These are phyloP conservation scores for Pangasius macronema DNA, from an alignment of 2,797 vertebrate species.

Conservation along the genomic window DNA sequence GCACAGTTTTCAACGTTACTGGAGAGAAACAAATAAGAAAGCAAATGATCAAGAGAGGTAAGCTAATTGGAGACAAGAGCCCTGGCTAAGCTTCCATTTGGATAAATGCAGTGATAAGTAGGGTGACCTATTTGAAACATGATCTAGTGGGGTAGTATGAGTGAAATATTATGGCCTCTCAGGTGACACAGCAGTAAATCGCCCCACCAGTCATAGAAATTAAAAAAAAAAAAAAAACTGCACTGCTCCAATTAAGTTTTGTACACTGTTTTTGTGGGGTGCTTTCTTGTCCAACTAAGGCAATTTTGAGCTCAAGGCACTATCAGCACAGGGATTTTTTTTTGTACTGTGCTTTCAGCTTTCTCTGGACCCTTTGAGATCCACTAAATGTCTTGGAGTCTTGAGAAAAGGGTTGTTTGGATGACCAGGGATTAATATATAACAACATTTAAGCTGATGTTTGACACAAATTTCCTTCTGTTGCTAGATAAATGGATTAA, in stretches of 20 bases:
- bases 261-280: not conserved
- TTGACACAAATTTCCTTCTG: conserved; percentile 57
- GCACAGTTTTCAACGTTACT: conserved; percentile 4
- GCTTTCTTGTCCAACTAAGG: conserved; percentile 6
- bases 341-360: not conserved
- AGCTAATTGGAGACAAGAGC: conserved; percentile 33
- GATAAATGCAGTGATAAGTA: conserved; percentile 40
- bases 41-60: not conserved
- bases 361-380: not conserved
- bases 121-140: conserved; percentile 65
- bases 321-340: not conserved
- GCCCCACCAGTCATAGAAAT: not conserved
- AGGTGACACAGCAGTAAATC: conserved; percentile 35
- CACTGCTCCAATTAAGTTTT: not conserved
- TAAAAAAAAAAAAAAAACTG: not conserved
- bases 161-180: conserved; percentile 27
- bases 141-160: conserved; percentile 31
- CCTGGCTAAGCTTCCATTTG: conserved; percentile 10
- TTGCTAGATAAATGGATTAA: not conserved
- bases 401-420: conserved; percentile 24
- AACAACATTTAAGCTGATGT: conserved; percentile 57
- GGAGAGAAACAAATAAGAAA: conserved; percentile 10
- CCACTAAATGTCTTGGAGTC: not conserved
- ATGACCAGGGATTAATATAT: conserved; percentile 53
- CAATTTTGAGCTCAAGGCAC: not conserved